Evolutionary conservation across 2,888 invertebrate genomes (phyloP).

Genomic region (Tachina grossa): DNA sequence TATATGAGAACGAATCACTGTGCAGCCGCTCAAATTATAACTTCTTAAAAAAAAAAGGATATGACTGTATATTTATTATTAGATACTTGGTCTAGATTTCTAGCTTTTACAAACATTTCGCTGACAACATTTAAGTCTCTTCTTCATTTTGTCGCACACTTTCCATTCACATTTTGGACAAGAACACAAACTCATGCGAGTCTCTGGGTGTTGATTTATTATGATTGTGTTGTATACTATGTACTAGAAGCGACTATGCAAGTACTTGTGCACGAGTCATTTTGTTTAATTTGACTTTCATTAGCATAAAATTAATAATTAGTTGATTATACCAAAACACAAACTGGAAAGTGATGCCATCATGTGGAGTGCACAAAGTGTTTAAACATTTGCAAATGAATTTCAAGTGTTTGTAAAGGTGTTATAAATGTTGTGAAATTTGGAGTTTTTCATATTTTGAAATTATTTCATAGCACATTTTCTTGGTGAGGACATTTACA

Average conservation of each 20-base stretch:
- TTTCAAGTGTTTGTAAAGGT: slow-evolving; percentile 27
- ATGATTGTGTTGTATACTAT: not conserved
- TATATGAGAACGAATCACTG: no score
- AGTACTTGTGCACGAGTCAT: not conserved
- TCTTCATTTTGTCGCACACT: not conserved
- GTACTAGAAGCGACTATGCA: not conserved
- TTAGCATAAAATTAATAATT: slow-evolving; percentile 43
- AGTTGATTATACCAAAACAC: slow-evolving; percentile 33
- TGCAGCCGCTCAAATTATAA: no score
- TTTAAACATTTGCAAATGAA: slow-evolving; percentile 25
- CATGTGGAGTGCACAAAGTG: not conserved
- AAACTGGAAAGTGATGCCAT: slow-evolving; percentile 13
- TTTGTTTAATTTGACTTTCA: slow-evolving; percentile 31
- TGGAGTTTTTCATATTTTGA: not conserved
- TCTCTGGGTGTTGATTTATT: not conserved
- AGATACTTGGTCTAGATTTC: no score
- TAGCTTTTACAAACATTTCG: no score
- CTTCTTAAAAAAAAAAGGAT: no score
- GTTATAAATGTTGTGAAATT: slow-evolving; percentile 11
- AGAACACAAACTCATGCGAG: not conserved
- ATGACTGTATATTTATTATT: no score
- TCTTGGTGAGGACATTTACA: no score
- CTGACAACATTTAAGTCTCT: no score
- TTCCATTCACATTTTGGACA: not conserved
- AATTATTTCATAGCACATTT: not conserved